Percentiles rank a stretch among this genome's conserved stretches.
phyloP scores from a whole-genome alignment of 2,797 vertebrate genomes.

The Schizothorax lantsangensis region DNA sequence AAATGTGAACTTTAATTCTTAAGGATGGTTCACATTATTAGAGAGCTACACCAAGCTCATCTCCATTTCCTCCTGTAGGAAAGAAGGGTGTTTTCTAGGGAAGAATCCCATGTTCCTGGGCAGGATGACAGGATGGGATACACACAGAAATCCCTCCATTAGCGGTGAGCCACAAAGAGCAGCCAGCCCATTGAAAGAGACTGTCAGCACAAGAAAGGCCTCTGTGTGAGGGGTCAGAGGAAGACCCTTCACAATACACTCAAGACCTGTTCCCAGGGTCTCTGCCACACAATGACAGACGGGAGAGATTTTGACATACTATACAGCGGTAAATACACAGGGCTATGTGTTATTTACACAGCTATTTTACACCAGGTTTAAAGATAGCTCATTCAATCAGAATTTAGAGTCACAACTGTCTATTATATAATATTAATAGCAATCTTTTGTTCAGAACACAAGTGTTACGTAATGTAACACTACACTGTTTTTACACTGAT shows the following conservation, averaged over 20 bases:
- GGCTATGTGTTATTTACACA: not conserved
- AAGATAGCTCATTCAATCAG: not conserved
- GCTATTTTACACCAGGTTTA: not conserved
- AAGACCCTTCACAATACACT: slow-evolving; percentile 4
- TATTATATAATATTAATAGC: not conserved
- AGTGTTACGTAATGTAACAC: not conserved
- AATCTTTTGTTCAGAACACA: not conserved
- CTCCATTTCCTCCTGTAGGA: slow-evolving; percentile 19
- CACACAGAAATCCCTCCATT: slow-evolving; percentile 36
- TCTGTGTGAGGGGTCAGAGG: slow-evolving; percentile 19
- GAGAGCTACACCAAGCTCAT: not conserved
- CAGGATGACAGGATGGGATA: slow-evolving; percentile 32
- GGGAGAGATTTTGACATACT: not conserved
- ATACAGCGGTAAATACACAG: not conserved
- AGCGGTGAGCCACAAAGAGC: slow-evolving; percentile 49
- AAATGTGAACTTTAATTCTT: not conserved
- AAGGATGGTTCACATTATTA: slow-evolving; percentile 8
- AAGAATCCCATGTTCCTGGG: slow-evolving; percentile 32
- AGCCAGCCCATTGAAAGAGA: slow-evolving; percentile 23
- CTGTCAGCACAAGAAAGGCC: not conserved
- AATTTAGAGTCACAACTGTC: not conserved
- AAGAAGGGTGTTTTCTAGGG: not conserved
- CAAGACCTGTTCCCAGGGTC: slow-evolving; percentile 7
- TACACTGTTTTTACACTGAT: not conserved
- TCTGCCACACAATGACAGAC: not conserved